Evolutionary conservation across 2,113 vertebrate genomes (phyloP).

Genomic region (Protobothrops flavoviridis): DNA sequence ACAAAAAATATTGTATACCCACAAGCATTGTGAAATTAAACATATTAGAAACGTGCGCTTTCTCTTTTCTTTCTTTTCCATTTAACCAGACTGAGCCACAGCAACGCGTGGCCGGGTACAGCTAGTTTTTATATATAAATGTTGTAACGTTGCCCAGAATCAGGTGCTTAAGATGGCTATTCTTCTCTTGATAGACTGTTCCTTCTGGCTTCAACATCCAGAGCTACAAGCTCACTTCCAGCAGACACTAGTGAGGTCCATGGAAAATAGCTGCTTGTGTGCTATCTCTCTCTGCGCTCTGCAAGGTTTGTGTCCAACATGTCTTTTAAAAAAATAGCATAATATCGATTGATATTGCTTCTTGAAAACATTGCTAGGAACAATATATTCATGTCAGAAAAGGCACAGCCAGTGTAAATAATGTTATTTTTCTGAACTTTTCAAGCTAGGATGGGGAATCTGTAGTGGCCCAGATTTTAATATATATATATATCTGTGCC

Average conservation of each 20-base stretch:
- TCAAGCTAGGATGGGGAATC: neutral
- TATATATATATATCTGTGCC: neutral
- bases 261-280: constrained; percentile 35
- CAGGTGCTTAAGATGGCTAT: neutral
- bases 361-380: too few relatives aligned
- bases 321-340: accelerated
- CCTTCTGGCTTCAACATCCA: constrained; percentile 19
- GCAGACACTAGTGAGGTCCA: constrained; percentile 15
- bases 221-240: constrained; percentile 21
- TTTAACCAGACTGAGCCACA: too few relatives aligned
- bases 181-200: constrained; percentile 47
- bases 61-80: too few relatives aligned
- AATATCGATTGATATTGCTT: neutral
- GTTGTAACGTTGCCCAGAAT: neutral
- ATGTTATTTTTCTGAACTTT: neutral
- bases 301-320: constrained; percentile 20
- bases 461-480: neutral
- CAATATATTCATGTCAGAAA: neutral
- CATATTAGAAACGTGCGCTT: too few relatives aligned
- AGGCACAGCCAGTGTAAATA: neutral
- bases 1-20: too few relatives aligned
- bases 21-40: too few relatives aligned
- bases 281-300: constrained; percentile 25
- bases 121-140: neutral
- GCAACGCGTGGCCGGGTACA: too few relatives aligned